Evolutionary conservation across 92 coral and sea anemone genomes (phyloP).

Genomic region (Actinostola sp.): DNA sequence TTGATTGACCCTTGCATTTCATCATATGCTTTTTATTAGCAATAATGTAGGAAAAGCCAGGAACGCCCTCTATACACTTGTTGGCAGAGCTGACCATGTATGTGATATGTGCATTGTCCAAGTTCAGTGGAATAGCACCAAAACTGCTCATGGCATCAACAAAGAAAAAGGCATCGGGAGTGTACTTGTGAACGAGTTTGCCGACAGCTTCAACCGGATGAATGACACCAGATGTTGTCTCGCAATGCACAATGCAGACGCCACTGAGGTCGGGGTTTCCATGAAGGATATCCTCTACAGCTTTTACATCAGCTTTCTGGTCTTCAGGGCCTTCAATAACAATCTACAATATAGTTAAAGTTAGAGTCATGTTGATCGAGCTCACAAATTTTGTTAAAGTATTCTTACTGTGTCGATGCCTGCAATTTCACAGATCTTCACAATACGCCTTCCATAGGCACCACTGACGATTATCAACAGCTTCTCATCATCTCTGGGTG

Average conservation of each 20-base stretch:
- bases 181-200: slow-evolving; percentile 73
- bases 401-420: slow-evolving; percentile 85
- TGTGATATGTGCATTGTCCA: slow-evolving; percentile 72
- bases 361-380: not conserved
- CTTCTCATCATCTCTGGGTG: slow-evolving; percentile 82
- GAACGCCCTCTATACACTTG: slow-evolving; percentile 98
- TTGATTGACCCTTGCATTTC: slow-evolving; percentile 84
- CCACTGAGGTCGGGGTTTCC: slow-evolving; percentile 75
- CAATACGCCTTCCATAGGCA: slow-evolving; percentile 92
- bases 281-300: slow-evolving; percentile 70
- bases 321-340: slow-evolving; percentile 76
- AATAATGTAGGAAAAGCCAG: slow-evolving; percentile 92
- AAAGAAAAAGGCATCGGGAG: slow-evolving; percentile 87
- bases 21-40: slow-evolving; percentile 75
- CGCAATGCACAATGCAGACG: slow-evolving; percentile 97
- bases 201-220: slow-evolving; percentile 91
- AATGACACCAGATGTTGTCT: slow-evolving; percentile 93
- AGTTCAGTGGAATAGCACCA: slow-evolving; percentile 93
- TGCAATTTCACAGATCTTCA: slow-evolving; percentile 81
- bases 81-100: slow-evolving; percentile 98
- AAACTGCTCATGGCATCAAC: slow-evolving; percentile 99
- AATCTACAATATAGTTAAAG: slow-evolving; percentile 49
- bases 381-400: not conserved
- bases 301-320: slow-evolving; percentile 67
- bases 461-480: slow-evolving; percentile 85